Percentiles rank a stretch among this genome's conserved stretches.
Evolutionary conservation across 2,888 invertebrate species (phyloP).

Genomic region (Hemaris fuciformis): DNA sequence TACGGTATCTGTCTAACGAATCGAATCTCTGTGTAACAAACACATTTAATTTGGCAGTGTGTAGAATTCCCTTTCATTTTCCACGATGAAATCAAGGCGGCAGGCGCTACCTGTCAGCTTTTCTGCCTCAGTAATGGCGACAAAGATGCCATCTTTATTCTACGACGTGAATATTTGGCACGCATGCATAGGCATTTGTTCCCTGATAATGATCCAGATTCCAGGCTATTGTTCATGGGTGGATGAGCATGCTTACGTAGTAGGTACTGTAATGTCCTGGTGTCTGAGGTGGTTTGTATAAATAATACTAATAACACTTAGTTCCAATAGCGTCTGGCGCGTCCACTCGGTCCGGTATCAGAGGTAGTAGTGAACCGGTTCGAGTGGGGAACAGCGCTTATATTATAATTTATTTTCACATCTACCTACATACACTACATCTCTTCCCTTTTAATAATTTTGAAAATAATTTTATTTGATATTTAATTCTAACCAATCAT

Average conservation of each 20-base stretch:
- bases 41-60: slow-evolving; percentile 11
- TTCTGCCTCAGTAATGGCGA: slow-evolving; percentile 41
- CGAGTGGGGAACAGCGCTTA: no score
- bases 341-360: no score
- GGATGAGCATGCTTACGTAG: background rate
- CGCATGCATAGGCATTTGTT: background rate
- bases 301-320: no score
- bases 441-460: no score
- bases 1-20: slow-evolving; percentile 52
- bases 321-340: no score
- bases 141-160: slow-evolving; percentile 45
- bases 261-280: no score
- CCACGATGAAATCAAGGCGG: slow-evolving; percentile 48
- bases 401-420: no score
- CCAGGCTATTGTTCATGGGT: background rate
- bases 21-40: slow-evolving; percentile 46
- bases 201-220: slow-evolving; percentile 1
- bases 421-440: no score
- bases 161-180: slow-evolving; percentile 12
- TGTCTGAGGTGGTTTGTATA: no score
- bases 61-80: slow-evolving; percentile 28
- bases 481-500: no score
- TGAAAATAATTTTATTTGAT: no score
- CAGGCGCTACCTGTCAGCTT: slow-evolving; percentile 43
- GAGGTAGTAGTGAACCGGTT: no score